These are phyloP conservation scores for Nestor notabilis DNA, from an alignment of 2,113 vertebrate genomes.

Conservation along the genomic window DNA sequence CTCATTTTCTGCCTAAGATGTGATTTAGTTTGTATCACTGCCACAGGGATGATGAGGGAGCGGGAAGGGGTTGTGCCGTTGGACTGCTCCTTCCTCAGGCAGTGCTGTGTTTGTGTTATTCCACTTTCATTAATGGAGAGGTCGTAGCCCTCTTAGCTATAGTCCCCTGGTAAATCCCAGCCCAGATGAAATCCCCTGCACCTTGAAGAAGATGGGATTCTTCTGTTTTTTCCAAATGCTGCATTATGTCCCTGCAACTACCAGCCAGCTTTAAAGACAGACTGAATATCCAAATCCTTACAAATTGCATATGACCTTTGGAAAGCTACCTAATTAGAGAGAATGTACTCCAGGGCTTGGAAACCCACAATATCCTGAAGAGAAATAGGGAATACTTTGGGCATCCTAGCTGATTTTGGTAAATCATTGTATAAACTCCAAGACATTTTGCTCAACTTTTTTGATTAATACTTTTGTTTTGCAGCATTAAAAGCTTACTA, in stretches of 20 bases:
- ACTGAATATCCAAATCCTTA: neutral
- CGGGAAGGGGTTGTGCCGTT: neutral
- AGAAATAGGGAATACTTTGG: neutral
- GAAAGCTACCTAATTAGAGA: neutral
- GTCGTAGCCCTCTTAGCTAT: neutral
- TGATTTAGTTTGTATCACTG: constrained; percentile 33
- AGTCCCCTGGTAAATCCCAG: neutral
- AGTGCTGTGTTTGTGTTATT: neutral
- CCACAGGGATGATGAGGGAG: neutral
- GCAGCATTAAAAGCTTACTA: neutral
- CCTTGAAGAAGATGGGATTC: neutral
- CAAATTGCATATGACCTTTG: neutral
- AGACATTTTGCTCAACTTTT: neutral
- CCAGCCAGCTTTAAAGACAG: neutral
- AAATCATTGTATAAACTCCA: neutral
- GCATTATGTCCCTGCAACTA: neutral
- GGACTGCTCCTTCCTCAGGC: neutral
- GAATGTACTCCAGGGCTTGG: neutral
- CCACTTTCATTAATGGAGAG: neutral
- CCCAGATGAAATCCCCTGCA: neutral
- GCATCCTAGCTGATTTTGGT: neutral
- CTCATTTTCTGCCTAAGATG: neutral
- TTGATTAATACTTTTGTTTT: neutral
- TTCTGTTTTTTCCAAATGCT: neutral
- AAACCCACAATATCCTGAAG: neutral